Base-by-base conservation (phyloP, 2,797 vertebrate genomes). In the Discoglossus pictus region DNA sequence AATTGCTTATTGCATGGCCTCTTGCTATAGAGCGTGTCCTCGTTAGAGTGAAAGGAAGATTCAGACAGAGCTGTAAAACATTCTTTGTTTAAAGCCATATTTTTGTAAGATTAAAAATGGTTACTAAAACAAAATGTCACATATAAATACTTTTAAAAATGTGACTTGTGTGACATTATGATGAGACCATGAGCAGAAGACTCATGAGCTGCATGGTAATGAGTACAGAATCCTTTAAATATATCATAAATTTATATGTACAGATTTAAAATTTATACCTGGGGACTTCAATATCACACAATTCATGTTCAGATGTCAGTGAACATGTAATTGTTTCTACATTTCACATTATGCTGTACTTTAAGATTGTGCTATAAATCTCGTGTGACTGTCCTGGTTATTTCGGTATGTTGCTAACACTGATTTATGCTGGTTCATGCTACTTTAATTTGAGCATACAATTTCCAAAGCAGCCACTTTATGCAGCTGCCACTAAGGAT, bases 181-280 rank as follows among this genome's bases (percentile, higher is more conserved):
- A 79, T 80, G 68, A 83, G 78, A 56, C 75, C 25, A 44, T 80
- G 73, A 67, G 76, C 72, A 75, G 75, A 83, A 83, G 76, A 63
- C 68, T 76, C 56, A 67, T 76, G 65, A 80, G 68, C 74, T 81
- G 72, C 75, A 82, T 87, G 82, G 84, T 84, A 88, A 83, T 85
- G 78, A 76, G 61, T 71, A 55, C 70, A 64, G 74, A 81, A 74
- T 81, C 72, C 80, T 82, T 81, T 78, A 84, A 82, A 82, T 86
- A 85, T 86, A 83, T 85, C 73, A 83, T 81, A 86, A 84, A 84
- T 84, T 82, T 86, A 71, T 87, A 84, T 84, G 77, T 87, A 68
- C 66, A 82, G 77, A 79, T 86, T 82, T 87, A 84, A 84, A 89
- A 86, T 87, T 89, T 87, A 85, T 87, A 84, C 65, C 74, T 77